Evolutionary conservation across 2,113 vertebrate genomes (phyloP).

Genomic region (Barbus barbus): DNA sequence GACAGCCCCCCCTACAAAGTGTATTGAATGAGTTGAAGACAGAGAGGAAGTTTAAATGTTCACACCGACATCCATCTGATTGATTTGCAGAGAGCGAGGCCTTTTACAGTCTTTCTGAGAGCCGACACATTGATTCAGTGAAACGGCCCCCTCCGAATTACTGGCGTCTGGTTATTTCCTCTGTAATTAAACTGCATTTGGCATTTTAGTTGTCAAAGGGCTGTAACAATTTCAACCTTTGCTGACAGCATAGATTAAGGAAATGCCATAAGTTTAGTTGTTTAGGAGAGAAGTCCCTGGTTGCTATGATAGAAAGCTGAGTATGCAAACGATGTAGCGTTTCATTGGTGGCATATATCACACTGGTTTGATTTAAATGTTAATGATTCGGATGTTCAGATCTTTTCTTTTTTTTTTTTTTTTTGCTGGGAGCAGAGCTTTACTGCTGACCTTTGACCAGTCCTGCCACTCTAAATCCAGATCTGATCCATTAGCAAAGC

Average conservation of each 20-base stretch:
- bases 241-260: not conserved
- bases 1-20: not conserved
- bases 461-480: not conserved
- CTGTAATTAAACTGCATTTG: not conserved
- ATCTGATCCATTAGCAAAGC: not conserved
- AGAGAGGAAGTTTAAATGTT: slow-evolving; percentile 21
- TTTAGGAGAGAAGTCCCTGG: too few species aligned
- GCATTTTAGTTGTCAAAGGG: not conserved
- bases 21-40: not conserved
- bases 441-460: not conserved
- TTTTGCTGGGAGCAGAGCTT: not conserved
- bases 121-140: slow-evolving; percentile 31
- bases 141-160: not conserved
- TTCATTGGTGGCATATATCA: too few species aligned
- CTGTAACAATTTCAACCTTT: not conserved
- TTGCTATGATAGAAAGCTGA: too few species aligned
- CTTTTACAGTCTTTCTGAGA: slow-evolving; percentile 29
- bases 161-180: not conserved
- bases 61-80: slow-evolving; percentile 27
- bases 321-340: too few species aligned
- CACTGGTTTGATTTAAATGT: too few species aligned
- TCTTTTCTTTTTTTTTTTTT: too few species aligned
- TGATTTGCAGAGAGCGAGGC: slow-evolving; percentile 13
- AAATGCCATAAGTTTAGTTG: too few species aligned
- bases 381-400: too few species aligned